Evolutionary conservation across 1,140 invertebrate species (phyloP).

Genomic region (Eulimnadia texana): DNA sequence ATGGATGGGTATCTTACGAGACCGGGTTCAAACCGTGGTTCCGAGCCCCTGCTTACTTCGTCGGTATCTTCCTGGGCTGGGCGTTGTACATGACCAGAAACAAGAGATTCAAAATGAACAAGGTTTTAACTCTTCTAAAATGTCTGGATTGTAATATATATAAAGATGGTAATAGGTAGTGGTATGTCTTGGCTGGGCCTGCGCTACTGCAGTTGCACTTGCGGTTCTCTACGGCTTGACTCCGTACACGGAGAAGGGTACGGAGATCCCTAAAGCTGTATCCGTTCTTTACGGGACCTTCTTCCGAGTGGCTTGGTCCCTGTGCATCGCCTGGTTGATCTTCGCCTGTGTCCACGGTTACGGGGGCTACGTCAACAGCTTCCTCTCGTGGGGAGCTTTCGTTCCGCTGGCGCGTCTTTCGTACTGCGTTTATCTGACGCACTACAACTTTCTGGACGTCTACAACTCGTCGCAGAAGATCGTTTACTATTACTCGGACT

Average conservation of each 20-base stretch:
- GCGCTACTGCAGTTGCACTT: not conserved
- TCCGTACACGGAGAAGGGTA: not conserved
- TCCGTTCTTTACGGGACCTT: no score
- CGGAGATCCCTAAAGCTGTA: not conserved
- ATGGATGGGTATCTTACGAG: constrained; percentile 23
- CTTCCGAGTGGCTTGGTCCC: no score
- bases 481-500: no score
- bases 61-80: constrained; percentile 9
- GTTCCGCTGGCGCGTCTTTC: no score
- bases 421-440: no score
- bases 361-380: no score
- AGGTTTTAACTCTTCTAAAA: not conserved
- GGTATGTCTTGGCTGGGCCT: not conserved
- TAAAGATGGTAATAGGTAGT: not conserved
- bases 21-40: constrained; percentile 2
- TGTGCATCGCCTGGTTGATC: no score
- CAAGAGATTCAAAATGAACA: not conserved
- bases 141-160: not conserved
- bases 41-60: constrained; percentile 7
- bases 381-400: no score
- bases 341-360: no score
- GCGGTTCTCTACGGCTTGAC: not conserved
- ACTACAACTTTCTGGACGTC: no score
- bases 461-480: no score
- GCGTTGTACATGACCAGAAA: not conserved